Conservation (phyloP, 2,888 invertebrate genomes). For the Hymenopus coronatus region DNA sequence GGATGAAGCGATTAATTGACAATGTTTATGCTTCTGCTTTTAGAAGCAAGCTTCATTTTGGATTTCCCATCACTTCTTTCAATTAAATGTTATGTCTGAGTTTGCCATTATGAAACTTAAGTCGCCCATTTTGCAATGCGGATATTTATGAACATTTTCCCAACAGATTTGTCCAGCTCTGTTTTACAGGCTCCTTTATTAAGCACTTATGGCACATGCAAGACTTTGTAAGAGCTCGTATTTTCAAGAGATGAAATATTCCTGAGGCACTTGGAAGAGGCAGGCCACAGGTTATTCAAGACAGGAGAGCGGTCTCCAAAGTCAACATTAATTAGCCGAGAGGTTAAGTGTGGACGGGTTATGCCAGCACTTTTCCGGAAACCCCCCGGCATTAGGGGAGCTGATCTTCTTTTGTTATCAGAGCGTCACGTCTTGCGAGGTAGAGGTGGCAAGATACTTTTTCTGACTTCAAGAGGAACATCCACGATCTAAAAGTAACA, state of each 20-base stretch:
- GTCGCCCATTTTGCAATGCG: too few species aligned
- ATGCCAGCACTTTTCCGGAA: background rate
- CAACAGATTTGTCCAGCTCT: background rate
- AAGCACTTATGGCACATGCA: background rate
- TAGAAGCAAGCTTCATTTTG: too few species aligned
- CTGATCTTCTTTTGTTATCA: background rate
- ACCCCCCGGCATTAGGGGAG: background rate
- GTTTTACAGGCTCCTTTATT: background rate
- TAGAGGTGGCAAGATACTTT: background rate
- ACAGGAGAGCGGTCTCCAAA: background rate
- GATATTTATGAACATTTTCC: too few species aligned
- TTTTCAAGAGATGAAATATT: background rate
- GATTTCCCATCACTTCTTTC: too few species aligned
- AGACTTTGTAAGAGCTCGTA: background rate
- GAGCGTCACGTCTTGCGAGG: background rate
- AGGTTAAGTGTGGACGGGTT: background rate
- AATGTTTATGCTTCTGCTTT: too few species aligned
- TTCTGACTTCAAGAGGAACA: background rate
- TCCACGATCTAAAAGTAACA: background rate
- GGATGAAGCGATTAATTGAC: too few species aligned
- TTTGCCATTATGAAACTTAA: too few species aligned
- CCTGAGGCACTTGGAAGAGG: background rate
- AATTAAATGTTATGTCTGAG: too few species aligned
- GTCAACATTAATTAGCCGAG: background rate
- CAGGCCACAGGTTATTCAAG: background rate